These are phyloP conservation scores for Drosophila engyochracea DNA, from an alignment of 2,888 invertebrate genomes.

Conservation along the genomic window DNA sequence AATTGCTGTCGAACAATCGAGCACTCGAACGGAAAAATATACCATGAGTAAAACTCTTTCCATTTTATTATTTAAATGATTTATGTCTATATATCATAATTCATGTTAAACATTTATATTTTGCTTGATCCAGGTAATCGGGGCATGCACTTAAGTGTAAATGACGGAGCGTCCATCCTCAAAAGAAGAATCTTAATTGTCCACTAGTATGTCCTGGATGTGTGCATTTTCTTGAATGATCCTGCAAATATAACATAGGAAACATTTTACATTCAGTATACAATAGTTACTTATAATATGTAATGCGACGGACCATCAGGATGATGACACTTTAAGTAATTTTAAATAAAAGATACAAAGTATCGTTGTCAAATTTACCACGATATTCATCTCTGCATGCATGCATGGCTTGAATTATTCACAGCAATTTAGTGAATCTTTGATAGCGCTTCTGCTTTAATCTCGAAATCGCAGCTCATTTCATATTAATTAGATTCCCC, in stretches of 20 bases:
- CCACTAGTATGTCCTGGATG: background rate
- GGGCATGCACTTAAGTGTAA: background rate
- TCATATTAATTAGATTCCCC: conserved; percentile 49
- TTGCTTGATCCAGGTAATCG: background rate
- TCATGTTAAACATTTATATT: background rate
- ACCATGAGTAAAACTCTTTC: background rate
- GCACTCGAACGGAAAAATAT: background rate
- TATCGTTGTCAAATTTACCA: background rate
- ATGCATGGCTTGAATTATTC: background rate
- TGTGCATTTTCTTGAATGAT: background rate
- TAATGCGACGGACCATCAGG: background rate
- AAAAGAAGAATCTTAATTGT: background rate
- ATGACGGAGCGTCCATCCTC: background rate
- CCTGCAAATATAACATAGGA: background rate
- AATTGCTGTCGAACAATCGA: background rate
- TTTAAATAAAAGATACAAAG: background rate
- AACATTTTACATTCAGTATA: background rate
- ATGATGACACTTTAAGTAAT: background rate
- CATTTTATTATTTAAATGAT: background rate
- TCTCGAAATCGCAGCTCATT: conserved; percentile 3
- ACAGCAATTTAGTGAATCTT: conserved; percentile 14
- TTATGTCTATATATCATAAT: background rate
- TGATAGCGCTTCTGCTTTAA: conserved; percentile 2
- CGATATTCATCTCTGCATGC: background rate
- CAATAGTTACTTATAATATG: background rate